These are phyloP conservation scores for Pollicipes pollicipes DNA, from an alignment of 1,140 invertebrate genomes.

Conservation along the genomic window DNA sequence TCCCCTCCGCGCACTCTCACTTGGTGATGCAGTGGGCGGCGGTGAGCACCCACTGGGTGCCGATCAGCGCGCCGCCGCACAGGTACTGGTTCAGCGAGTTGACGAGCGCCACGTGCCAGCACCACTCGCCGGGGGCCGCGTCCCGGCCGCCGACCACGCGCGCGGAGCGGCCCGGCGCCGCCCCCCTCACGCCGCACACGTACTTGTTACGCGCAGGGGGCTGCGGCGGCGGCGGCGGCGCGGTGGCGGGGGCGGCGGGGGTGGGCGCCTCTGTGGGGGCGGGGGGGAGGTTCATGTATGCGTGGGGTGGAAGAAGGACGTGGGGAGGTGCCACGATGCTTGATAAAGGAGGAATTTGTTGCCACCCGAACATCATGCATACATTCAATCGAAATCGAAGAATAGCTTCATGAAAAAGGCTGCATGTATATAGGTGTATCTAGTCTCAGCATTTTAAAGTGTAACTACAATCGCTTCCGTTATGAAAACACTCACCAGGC, in stretches of 20 bases:
- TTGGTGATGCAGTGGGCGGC: constrained; percentile 91
- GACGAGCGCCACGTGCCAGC: constrained; percentile 86
- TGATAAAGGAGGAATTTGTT: no score
- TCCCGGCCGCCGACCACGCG: constrained; percentile 80
- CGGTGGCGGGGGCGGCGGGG: constrained; percentile 5
- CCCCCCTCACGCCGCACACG: constrained; percentile 73
- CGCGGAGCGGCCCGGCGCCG: constrained; percentile 28
- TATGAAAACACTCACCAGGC: neutral
- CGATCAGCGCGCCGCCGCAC: constrained; percentile 87
- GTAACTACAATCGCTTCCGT: no score
- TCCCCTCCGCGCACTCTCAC: constrained; percentile 34
- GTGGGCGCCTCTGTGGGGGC: neutral
- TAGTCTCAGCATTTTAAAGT: no score
- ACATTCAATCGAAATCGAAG: no score
- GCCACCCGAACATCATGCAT: no score
- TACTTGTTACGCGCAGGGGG: constrained; percentile 48
- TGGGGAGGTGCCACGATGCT: neutral
- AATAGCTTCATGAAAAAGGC: no score
- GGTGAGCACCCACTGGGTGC: constrained; percentile 83
- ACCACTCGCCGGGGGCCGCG: constrained; percentile 76
- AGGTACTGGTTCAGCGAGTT: constrained; percentile 84
- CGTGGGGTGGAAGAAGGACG: neutral
- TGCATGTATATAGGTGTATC: no score
- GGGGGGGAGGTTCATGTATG: neutral
- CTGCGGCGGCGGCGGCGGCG: neutral